A percentile compares a stretch with the other conserved stretches of the same genome.
Evolutionary conservation across 1,140 invertebrate species (phyloP).

Genomic region (Ostrea edulis): DNA sequence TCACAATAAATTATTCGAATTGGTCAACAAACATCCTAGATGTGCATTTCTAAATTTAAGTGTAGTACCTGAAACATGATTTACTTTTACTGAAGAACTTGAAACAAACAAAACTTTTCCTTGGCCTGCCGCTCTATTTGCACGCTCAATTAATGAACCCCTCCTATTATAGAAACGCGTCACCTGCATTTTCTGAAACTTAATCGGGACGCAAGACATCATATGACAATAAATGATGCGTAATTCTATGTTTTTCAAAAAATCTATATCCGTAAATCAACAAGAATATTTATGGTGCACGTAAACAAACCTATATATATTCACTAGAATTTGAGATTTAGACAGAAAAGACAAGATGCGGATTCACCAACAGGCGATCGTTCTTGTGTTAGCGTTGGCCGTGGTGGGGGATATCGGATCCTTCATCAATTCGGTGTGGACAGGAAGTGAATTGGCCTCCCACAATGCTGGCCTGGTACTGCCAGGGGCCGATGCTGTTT

Average conservation of each 20-base stretch:
- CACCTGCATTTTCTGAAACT: constrained; percentile 9
- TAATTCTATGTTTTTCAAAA: neutral
- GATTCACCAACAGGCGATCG: neutral
- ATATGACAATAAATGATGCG: neutral
- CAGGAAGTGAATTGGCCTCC: neutral
- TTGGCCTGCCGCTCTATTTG: neutral
- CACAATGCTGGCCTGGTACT: neutral
- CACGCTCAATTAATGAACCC: neutral
- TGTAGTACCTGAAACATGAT: too few species aligned
- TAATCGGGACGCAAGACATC: neutral
- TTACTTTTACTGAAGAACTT: too few species aligned
- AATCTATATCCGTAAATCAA: neutral
- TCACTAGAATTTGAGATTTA: neutral
- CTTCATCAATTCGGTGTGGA: constrained; percentile 14
- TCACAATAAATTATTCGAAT: too few species aligned
- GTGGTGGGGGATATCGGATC: neutral
- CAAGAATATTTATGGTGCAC: neutral
- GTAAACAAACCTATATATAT: neutral
- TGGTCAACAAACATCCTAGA: too few species aligned
- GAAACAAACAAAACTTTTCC: too few species aligned
- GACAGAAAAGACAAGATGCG: neutral
- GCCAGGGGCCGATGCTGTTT: neutral
- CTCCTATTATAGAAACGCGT: neutral
- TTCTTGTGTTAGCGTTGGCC: neutral
- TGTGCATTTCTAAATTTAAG: too few species aligned